phyloP scores from a whole-genome alignment of 2,797 vertebrate species.

The Lepus townsendii region DNA sequence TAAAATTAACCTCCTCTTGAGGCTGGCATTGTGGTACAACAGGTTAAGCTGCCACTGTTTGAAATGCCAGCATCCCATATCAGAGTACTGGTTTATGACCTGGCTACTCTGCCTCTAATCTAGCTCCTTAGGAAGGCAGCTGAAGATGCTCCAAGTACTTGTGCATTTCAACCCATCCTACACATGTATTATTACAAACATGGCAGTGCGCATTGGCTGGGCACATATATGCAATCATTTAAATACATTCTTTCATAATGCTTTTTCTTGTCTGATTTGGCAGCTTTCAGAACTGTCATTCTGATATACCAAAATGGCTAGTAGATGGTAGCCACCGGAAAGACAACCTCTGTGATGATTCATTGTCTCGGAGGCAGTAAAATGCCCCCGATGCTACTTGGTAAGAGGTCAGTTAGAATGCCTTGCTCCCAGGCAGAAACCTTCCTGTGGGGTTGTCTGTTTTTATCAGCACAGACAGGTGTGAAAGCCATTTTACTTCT shows the following conservation, averaged over 20 bases:
- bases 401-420: neutral
- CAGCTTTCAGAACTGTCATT: neutral
- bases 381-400: neutral
- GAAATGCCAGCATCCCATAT: no score
- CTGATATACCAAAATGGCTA: neutral
- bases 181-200: fast-evolving
- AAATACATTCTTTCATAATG: neutral
- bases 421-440: neutral
- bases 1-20: no score
- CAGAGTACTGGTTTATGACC: no score
- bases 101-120: no score
- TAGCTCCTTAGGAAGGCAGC: no score
- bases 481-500: neutral
- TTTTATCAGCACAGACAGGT: neutral
- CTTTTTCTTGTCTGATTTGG: neutral
- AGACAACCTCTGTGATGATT: no score
- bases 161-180: no score
- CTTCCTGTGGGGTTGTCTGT: neutral
- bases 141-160: no score
- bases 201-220: fast-evolving
- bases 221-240: fast-evolving
- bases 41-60: no score
- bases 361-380: neutral
- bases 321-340: neutral
- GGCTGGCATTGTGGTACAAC: no score